Evolutionary conservation across 2,888 invertebrate species (phyloP), one percentile per base, ranked within the genome.

Genomic region (Hartigia nigra): DNA sequence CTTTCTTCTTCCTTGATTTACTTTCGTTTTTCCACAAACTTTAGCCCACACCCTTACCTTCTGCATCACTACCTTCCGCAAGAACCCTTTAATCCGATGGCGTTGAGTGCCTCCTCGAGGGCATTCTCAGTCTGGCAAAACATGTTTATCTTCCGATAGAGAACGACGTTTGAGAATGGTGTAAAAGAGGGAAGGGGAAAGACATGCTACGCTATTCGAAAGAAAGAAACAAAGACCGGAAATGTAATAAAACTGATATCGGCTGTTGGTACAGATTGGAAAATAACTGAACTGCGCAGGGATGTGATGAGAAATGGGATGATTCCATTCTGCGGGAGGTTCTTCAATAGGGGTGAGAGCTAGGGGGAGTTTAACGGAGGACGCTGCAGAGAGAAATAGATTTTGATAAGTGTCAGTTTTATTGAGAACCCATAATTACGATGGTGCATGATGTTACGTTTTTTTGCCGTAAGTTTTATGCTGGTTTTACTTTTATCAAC

Each of bases 221-320:
- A 79, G 39, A 74, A 72, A 55, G 35, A 34, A 74, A 76, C 37
- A n/a, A 70, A 76, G 78, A 31, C 77, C 74, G 81, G 78, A 81
- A 86, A 84, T 78, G 86, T 82, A 84, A 87, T 86, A 87, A 86
- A 86, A 82, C 84, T 81, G 81, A 84, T 82, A 86, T 86, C 83
- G 85, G 80, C 78, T 80, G 76, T 78, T 76, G 76, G 80, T 80
- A 78, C 82, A 84, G 87, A 87, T 87, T 85, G 86, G 85, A 86
- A 85, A 87, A 84, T 85, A 84, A 87, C 84, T 83, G 81, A 79
- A 79, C 74, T 69, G 74, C 76, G 34, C 55, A 23, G 55, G 55
- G 23, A 55, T 9, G 55, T 23, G 55, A 55, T 55, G 55, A 55
- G 23, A 23, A 55, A 55, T 55, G 23, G 55, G 55, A 55, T 23